Evolutionary conservation across 2,113 vertebrate genomes (phyloP).

Genomic region (Odontesthes bonariensis): DNA sequence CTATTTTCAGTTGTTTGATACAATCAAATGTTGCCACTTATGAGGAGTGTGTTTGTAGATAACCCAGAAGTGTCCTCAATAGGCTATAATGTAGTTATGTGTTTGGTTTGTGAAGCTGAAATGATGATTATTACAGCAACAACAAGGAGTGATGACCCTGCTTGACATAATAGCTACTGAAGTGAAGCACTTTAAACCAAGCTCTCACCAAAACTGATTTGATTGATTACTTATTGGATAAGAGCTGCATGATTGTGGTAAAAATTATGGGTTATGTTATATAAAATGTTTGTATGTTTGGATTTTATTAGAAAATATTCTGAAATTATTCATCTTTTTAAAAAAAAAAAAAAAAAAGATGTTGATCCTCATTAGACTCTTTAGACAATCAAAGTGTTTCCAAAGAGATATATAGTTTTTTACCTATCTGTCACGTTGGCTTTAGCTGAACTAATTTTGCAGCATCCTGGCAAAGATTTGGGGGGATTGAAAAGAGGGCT

Average conservation of each 20-base stretch:
- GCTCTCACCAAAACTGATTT: not conserved
- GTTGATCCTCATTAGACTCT: no score
- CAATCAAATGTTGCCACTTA: no score
- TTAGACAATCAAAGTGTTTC: not conserved
- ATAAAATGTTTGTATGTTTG: no score
- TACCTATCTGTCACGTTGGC: not conserved
- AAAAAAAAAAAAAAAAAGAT: no score
- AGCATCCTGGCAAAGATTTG: not conserved
- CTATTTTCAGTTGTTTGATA: not conserved
- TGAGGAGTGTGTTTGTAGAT: not conserved
- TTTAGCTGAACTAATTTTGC: no score
- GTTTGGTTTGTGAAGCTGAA: not conserved
- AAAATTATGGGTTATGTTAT: not conserved
- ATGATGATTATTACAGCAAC: not conserved
- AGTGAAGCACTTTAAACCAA: not conserved
- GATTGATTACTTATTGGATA: not conserved
- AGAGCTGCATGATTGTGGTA: not conserved
- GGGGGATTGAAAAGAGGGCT: not conserved
- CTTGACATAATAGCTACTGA: not conserved
- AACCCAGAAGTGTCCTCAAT: no score
- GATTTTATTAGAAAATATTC: no score
- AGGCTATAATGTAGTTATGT: no score
- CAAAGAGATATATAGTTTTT: not conserved
- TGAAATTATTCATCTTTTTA: no score
- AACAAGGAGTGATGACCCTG: not conserved